phyloP scores from a whole-genome alignment of 2,888 invertebrate genomes.

The Eilema griseolum region DNA sequence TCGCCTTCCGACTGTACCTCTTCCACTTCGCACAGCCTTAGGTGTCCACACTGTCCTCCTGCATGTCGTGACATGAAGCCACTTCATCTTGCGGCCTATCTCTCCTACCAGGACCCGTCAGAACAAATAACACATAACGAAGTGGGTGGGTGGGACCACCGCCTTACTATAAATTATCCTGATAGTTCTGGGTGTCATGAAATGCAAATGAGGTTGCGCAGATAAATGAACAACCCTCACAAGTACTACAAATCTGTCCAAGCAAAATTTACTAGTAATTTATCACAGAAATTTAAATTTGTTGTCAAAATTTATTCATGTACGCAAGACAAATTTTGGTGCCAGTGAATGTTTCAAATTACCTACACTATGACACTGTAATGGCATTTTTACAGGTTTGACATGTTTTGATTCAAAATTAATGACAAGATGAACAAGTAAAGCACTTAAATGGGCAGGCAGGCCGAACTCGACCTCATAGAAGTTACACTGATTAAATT shows the following conservation, averaged over 20 bases:
- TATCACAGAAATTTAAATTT: conserved; percentile 7
- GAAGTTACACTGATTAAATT: too few relatives aligned
- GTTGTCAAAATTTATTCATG: conserved; percentile 6
- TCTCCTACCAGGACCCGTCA: too few relatives aligned
- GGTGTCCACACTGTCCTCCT: too few relatives aligned
- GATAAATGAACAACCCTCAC: conserved; percentile 10
- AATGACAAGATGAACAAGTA: neutral
- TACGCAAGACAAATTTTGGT: neutral
- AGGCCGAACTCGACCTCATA: too few relatives aligned
- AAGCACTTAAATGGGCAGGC: too few relatives aligned
- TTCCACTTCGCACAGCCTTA: too few relatives aligned
- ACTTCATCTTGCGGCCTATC: too few relatives aligned
- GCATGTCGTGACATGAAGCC: too few relatives aligned
- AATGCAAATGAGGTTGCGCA: neutral
- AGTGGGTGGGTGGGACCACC: too few relatives aligned
- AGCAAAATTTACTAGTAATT: conserved; percentile 13
- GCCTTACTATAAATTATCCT: too few relatives aligned
- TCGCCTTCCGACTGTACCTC: too few relatives aligned
- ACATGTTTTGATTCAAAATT: neutral
- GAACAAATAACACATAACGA: too few relatives aligned
- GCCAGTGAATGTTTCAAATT: neutral
- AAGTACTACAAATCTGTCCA: conserved; percentile 14
- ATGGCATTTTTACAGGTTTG: neutral
- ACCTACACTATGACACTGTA: neutral
- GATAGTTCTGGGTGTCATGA: neutral